Conservation (phyloP, 2,888 invertebrate species). For the Melanostoma scalare region DNA sequence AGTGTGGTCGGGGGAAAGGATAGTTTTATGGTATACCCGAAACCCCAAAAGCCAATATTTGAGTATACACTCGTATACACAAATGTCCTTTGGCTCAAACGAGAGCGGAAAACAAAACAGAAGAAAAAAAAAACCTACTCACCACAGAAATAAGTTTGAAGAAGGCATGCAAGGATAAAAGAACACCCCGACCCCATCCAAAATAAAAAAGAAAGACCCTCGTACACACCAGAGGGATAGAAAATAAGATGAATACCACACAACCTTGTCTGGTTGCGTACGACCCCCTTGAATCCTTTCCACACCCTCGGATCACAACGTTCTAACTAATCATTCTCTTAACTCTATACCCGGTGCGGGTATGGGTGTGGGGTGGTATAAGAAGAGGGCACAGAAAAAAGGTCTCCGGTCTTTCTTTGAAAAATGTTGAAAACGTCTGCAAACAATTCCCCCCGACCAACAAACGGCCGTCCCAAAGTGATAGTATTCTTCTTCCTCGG, state of each 20-base stretch:
- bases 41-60: constrained; percentile 73
- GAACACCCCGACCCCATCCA: constrained; percentile 15
- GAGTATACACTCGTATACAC: constrained; percentile 60
- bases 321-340: constrained; percentile 60
- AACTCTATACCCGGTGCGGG: neutral
- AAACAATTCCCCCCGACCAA: constrained; percentile 30
- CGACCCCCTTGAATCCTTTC: constrained; percentile 79
- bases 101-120: constrained; percentile 50
- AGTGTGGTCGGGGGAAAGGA: constrained; percentile 17
- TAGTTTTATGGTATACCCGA: constrained; percentile 71
- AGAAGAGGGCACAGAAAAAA: constrained; percentile 46
- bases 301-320: constrained; percentile 62
- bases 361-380: neutral
- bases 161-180: constrained; percentile 65
- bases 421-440: constrained; percentile 69
- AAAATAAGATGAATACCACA: constrained; percentile 64
- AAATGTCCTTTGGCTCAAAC: constrained; percentile 66
- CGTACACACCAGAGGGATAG: constrained; percentile 33
- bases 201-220: constrained; percentile 11
- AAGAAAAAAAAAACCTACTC: constrained; percentile 17
- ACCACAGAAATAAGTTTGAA: constrained; percentile 53
- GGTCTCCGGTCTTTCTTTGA: constrained; percentile 67
- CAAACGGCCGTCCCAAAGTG: constrained; percentile 14
- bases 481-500: constrained; percentile 5
- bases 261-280: constrained; percentile 57